phyloP scores from a whole-genome alignment of 1,140 invertebrate genomes.

The Drosophila pectinifera region DNA sequence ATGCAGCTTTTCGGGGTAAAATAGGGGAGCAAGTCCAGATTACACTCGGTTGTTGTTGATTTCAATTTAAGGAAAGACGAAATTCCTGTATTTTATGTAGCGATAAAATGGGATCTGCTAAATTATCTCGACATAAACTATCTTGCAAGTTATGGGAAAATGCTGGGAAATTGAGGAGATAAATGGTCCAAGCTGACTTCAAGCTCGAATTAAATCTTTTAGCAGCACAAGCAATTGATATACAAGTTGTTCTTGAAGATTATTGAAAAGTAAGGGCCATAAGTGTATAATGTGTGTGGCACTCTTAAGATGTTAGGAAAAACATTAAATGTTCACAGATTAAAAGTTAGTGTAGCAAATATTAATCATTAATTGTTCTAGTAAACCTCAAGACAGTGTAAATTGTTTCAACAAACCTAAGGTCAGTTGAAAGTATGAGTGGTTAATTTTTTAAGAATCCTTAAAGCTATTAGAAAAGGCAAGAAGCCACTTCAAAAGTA shows the following conservation, averaged over 20 bases:
- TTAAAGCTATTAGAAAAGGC: too few species aligned
- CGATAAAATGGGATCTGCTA: background rate
- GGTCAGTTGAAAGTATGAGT: too few species aligned
- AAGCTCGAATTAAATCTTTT: background rate
- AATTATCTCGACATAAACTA: constrained; percentile 7
- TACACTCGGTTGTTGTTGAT: constrained; percentile 10
- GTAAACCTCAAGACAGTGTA: too few species aligned
- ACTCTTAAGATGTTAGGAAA: background rate
- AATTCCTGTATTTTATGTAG: background rate
- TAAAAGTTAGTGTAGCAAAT: background rate
- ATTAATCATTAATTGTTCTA: too few species aligned
- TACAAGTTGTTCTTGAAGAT: background rate
- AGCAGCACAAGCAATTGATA: too few species aligned
- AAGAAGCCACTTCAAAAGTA: too few species aligned
- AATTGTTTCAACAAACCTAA: too few species aligned
- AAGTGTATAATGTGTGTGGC: background rate
- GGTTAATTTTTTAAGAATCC: too few species aligned
- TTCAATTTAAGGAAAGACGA: constrained; percentile 5
- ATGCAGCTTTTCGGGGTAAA: constrained; percentile 7
- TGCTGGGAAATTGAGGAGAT: background rate
- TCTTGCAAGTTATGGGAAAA: background rate
- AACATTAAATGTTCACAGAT: background rate
- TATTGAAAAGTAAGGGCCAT: background rate
- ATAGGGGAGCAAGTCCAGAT: constrained; percentile 10
- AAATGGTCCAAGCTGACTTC: background rate